These are phyloP conservation scores for Heliconius ethilla DNA, from an alignment of 2,888 invertebrate genomes.

Conservation along the genomic window DNA sequence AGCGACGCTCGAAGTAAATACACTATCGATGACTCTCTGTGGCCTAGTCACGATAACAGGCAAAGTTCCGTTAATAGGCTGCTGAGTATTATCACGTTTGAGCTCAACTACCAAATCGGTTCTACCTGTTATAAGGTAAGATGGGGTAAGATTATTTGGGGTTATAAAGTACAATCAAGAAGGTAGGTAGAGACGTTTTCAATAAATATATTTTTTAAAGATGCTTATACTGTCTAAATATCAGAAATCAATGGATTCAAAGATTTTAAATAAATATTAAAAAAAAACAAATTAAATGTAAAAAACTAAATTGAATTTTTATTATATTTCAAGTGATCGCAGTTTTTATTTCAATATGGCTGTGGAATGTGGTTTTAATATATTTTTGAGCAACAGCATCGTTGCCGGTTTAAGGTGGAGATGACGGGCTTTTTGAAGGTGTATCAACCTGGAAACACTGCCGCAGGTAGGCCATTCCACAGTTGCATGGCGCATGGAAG, in stretches of 20 bases:
- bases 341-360: background rate
- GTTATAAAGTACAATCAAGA: too few species aligned
- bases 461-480: too few species aligned
- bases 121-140: constrained; percentile 55
- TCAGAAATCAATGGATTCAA: too few species aligned
- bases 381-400: too few species aligned
- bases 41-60: constrained; percentile 83
- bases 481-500: too few species aligned
- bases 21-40: constrained; percentile 85
- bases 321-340: background rate
- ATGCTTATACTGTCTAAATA: too few species aligned
- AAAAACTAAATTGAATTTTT: background rate
- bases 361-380: background rate
- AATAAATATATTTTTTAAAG: too few species aligned
- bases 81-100: constrained; percentile 42
- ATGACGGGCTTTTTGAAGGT: too few species aligned
- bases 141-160: too few species aligned
- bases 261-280: background rate
- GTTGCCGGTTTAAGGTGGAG: too few species aligned
- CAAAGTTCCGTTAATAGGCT: constrained; percentile 56
- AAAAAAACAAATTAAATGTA: background rate
- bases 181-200: too few species aligned
- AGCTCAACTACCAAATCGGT: constrained; percentile 55
- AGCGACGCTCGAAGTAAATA: constrained; percentile 89
- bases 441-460: too few species aligned